Percentiles rank a stretch among this genome's conserved stretches.
Conservation (phyloP, 2,797 vertebrate genomes). For the Podarcis siculus region DNA sequence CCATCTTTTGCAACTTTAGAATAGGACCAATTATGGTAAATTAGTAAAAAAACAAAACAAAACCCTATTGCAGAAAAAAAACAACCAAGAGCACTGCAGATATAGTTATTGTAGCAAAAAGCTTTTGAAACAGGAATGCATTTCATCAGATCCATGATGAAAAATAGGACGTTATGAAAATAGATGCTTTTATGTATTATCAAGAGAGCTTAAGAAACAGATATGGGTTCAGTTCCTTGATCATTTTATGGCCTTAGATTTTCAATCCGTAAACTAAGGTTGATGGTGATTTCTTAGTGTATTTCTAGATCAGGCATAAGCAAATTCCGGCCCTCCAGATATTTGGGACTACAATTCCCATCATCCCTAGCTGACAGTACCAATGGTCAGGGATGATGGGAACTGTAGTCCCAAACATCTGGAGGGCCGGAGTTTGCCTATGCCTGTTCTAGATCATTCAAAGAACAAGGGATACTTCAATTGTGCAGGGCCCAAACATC, state of each 20-base stretch:
- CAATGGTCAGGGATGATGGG: too few species aligned
- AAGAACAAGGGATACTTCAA: not conserved
- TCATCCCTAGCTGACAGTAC: too few species aligned
- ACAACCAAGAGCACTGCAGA: not conserved
- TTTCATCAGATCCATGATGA: not conserved
- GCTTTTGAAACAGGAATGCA: not conserved
- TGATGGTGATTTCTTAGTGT: not conserved
- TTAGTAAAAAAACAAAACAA: not conserved
- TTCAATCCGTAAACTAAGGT: not conserved
- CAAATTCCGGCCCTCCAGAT: too few species aligned
- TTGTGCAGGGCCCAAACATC: too few species aligned
- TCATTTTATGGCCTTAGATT: not conserved
- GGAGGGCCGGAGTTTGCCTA: too few species aligned
- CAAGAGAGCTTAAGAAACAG: not conserved
- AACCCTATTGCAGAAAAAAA: not conserved
- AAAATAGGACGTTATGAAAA: constrained; percentile 1
- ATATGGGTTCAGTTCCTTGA: not conserved
- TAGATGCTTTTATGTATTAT: not conserved
- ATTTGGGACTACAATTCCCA: too few species aligned
- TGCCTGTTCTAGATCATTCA: not conserved
- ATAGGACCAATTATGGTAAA: not conserved
- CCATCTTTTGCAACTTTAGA: not conserved
- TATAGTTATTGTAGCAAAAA: not conserved
- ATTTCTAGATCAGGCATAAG: not conserved
- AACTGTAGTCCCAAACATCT: too few species aligned